Percentiles rank a stretch among this genome's conserved stretches.
Evolutionary conservation across 64 coral and sea anemone genomes (phyloP).

Genomic region (Hydrozoanthus tunicans): DNA sequence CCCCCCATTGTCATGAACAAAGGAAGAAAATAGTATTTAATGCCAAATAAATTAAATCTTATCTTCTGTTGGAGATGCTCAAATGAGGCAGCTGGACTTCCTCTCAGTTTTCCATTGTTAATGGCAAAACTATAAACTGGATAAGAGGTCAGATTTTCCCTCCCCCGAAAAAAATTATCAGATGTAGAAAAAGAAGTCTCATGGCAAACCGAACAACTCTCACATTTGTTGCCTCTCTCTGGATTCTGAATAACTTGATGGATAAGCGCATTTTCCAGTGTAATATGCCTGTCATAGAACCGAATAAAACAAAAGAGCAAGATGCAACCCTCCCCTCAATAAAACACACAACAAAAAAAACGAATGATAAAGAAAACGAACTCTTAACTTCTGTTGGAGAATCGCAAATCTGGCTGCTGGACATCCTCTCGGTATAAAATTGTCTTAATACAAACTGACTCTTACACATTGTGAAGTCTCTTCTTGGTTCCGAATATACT

Average conservation of each 20-base stretch:
- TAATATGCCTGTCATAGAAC: neutral
- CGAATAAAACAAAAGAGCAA: neutral
- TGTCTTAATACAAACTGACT: neutral
- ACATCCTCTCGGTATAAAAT: neutral
- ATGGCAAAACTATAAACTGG: neutral
- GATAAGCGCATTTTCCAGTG: neutral
- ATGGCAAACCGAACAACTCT: neutral
- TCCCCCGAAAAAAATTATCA: too few species aligned
- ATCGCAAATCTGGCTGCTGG: too few species aligned
- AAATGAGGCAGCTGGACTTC: neutral
- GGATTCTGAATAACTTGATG: neutral
- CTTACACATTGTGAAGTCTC: neutral
- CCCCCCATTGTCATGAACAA: neutral
- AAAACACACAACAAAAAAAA: neutral
- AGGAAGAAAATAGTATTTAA: too few species aligned
- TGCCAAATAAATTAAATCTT: neutral
- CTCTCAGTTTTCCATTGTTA: neutral
- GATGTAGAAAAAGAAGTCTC: too few species aligned
- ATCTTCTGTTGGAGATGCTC: neutral
- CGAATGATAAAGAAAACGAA: neutral
- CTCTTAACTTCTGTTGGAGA: too few species aligned
- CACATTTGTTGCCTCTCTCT: neutral
- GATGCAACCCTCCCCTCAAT: neutral
- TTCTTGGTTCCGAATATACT: neutral
- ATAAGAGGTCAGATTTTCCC: neutral